Conservation (phyloP, 2,113 vertebrate species). For the Gnathonemus longibarbis region DNA sequence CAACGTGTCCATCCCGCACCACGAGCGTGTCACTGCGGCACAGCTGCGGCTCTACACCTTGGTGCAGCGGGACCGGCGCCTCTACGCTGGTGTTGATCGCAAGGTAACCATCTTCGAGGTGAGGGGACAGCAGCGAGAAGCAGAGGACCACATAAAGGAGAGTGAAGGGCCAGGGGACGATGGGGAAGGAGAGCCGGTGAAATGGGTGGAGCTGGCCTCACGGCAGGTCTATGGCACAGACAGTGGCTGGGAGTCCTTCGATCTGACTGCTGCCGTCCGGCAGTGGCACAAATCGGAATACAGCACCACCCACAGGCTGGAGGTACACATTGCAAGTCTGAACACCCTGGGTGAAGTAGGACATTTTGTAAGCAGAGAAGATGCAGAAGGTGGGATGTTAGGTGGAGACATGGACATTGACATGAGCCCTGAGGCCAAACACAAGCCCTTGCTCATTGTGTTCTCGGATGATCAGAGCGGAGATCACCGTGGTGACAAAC, state of each 20-base stretch:
- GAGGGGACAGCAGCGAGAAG: slow-evolving; percentile 29
- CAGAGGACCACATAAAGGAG: slow-evolving; percentile 23
- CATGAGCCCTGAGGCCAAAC: slow-evolving; percentile 73
- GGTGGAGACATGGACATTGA: slow-evolving; percentile 79
- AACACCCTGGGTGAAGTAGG: slow-evolving; percentile 40
- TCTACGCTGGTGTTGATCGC: slow-evolving; percentile 74
- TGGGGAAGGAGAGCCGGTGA: slow-evolving; percentile 32
- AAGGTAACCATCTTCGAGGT: slow-evolving; percentile 86
- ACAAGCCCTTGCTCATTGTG: slow-evolving; percentile 83
- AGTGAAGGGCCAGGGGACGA: slow-evolving; percentile 23
- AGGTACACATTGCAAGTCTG: slow-evolving; percentile 81
- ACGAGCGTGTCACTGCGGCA: slow-evolving; percentile 80
- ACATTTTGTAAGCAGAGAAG: slow-evolving; percentile 42
- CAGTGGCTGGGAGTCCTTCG: slow-evolving; percentile 88
- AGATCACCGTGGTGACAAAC: slow-evolving; percentile 72
- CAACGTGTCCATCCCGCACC: slow-evolving; percentile 86
- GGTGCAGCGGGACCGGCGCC: slow-evolving; percentile 73
- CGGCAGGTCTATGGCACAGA: slow-evolving; percentile 76
- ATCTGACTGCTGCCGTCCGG: slow-evolving; percentile 74
- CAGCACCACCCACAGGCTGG: slow-evolving; percentile 70
- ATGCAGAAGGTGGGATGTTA: slow-evolving; percentile 31
- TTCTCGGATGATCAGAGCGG: slow-evolving; percentile 89
- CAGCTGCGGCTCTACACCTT: slow-evolving; percentile 89
- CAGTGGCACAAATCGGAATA: slow-evolving; percentile 72
- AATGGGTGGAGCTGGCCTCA: slow-evolving; percentile 68